Conservation (phyloP, 2,113 vertebrate genomes). For the Alethe castanea region DNA sequence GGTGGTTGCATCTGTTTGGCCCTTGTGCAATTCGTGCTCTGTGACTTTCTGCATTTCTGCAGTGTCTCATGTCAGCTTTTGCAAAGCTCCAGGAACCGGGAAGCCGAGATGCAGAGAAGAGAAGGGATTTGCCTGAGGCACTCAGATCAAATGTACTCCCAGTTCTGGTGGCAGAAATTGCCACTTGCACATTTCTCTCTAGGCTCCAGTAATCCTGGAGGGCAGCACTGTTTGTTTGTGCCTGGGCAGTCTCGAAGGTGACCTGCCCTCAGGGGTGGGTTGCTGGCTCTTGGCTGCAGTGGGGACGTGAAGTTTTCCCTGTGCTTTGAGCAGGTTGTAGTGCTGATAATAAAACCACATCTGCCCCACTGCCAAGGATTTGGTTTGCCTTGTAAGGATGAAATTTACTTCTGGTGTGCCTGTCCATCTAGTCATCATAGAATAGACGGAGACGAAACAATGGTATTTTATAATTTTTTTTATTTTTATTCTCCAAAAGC, state of each 20-base stretch:
- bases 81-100: background rate
- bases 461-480: background rate
- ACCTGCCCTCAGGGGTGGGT: background rate
- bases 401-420: background rate
- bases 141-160: background rate
- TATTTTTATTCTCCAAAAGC: background rate
- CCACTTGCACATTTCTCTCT: background rate
- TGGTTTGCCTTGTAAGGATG: background rate
- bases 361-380: background rate
- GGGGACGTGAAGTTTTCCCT: background rate
- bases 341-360: background rate
- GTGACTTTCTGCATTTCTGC: background rate
- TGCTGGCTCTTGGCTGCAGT: background rate
- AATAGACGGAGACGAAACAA: background rate
- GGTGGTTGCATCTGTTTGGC: background rate
- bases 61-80: background rate
- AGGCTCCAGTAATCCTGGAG: background rate
- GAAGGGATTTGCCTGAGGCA: slow-evolving; percentile 45
- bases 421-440: background rate
- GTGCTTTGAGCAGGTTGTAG: background rate
- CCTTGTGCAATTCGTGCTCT: background rate
- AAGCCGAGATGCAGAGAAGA: slow-evolving; percentile 1
- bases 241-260: background rate
- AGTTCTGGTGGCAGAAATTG: background rate
- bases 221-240: background rate